These are phyloP conservation scores for Ifrita kowaldi DNA, from an alignment of 2,113 vertebrate species.

Conservation along the genomic window DNA sequence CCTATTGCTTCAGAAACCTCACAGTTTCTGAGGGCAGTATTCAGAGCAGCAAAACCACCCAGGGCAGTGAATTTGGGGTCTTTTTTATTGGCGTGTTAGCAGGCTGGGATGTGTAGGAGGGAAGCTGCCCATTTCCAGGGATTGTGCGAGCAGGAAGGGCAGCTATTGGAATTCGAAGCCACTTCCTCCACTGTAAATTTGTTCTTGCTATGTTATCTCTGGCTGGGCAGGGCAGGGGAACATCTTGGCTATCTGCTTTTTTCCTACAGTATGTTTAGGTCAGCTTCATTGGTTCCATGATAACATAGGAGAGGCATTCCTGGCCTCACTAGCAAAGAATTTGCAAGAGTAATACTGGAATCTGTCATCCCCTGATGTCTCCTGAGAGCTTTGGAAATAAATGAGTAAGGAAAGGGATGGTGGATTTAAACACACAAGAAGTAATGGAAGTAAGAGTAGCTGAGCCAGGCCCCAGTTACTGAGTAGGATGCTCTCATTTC, in stretches of 20 bases:
- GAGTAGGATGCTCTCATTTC: neutral
- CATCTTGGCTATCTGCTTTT: constrained; percentile 47
- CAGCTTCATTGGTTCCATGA: constrained; percentile 15
- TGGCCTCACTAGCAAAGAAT: constrained; percentile 10
- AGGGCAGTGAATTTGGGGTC: constrained; percentile 17
- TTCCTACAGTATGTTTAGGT: constrained; percentile 30
- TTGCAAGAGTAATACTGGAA: constrained; percentile 3
- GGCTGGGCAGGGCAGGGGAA: constrained; percentile 31
- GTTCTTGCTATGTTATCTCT: constrained; percentile 53
- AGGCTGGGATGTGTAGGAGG: constrained; percentile 41
- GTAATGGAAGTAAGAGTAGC: neutral
- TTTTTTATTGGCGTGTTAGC: constrained; percentile 3
- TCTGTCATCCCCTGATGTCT: neutral
- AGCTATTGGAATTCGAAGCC: constrained; percentile 11
- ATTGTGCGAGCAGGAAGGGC: constrained; percentile 65
- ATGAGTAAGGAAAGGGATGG: neutral
- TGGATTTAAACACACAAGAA: neutral
- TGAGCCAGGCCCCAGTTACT: neutral
- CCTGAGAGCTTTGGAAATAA: neutral
- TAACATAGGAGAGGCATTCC: constrained; percentile 27
- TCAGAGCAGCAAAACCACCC: neutral
- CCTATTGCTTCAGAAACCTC: neutral
- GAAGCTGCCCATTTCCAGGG: constrained; percentile 71
- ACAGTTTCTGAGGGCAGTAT: neutral
- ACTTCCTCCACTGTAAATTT: constrained; percentile 52